Conservation (phyloP, 2,113 vertebrate genomes). For the Sceloporus undulatus region DNA sequence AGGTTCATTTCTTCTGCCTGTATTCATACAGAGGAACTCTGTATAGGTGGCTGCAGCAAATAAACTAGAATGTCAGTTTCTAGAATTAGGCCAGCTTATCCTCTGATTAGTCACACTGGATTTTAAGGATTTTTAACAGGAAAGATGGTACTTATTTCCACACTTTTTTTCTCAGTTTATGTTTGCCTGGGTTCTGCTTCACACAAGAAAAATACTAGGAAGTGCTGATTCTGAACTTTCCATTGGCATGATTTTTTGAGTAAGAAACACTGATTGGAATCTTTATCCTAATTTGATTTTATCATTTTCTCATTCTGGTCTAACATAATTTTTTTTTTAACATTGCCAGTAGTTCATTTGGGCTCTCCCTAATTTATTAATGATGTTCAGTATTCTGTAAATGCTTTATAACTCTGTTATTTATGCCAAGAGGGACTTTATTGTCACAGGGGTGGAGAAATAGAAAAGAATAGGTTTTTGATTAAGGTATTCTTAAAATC, state of each 20-base stretch:
- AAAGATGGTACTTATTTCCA: background rate
- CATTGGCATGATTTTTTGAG: background rate
- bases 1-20: background rate
- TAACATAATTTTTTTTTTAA: background rate
- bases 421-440: background rate
- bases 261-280: background rate
- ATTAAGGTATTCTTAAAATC: constrained; percentile 7
- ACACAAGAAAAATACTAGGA: background rate
- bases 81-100: too few species aligned
- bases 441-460: background rate
- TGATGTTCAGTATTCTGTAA: background rate
- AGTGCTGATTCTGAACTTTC: background rate
- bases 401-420: background rate
- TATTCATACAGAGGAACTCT: background rate
- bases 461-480: background rate
- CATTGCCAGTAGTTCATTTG: too few species aligned
- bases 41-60: background rate
- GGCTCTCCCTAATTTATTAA: background rate
- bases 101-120: background rate
- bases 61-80: background rate
- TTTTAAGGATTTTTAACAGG: background rate
- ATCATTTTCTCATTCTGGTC: constrained; percentile 5
- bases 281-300: background rate
- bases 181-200: background rate
- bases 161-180: background rate